phyloP scores from a whole-genome alignment of 2,797 vertebrate genomes.

The Lates japonicus region DNA sequence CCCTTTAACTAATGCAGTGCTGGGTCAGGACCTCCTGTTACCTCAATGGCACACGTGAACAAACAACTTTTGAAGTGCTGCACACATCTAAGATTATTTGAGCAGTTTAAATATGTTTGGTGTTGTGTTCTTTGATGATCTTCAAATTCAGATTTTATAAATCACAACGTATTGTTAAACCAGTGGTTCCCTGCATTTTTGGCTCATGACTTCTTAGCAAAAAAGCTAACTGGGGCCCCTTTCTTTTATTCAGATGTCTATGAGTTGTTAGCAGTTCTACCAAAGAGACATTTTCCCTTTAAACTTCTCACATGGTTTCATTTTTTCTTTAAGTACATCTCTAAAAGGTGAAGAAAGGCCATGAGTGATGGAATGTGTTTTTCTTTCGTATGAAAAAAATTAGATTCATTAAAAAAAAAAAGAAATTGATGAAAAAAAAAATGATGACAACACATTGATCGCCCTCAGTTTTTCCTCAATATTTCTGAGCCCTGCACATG shows the following conservation, averaged over 20 bases:
- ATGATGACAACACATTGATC: not conserved
- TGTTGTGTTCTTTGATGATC: not conserved
- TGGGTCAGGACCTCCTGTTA: not conserved
- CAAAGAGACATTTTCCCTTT: not conserved
- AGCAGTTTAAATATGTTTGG: not conserved
- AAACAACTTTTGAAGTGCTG: not conserved
- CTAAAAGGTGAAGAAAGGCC: not conserved
- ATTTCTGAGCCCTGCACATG: not conserved
- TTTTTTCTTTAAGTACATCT: not conserved
- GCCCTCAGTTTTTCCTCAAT: not conserved
- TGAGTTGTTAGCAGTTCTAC: too few relatives aligned
- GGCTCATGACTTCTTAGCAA: too few relatives aligned
- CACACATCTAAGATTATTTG: not conserved
- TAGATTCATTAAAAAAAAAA: not conserved
- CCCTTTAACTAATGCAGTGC: not conserved
- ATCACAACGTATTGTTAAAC: too few relatives aligned
- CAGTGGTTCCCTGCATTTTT: too few relatives aligned
- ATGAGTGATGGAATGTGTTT: not conserved
- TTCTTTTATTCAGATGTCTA: too few relatives aligned
- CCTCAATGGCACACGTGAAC: not conserved
- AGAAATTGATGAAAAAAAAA: not conserved
- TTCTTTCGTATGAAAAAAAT: not conserved
- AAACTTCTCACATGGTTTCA: not conserved
- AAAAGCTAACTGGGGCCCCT: too few relatives aligned
- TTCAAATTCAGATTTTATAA: too few relatives aligned